These are phyloP conservation scores for Philypnodon macrostomus DNA, from an alignment of 2,797 vertebrate genomes.

Conservation along the genomic window DNA sequence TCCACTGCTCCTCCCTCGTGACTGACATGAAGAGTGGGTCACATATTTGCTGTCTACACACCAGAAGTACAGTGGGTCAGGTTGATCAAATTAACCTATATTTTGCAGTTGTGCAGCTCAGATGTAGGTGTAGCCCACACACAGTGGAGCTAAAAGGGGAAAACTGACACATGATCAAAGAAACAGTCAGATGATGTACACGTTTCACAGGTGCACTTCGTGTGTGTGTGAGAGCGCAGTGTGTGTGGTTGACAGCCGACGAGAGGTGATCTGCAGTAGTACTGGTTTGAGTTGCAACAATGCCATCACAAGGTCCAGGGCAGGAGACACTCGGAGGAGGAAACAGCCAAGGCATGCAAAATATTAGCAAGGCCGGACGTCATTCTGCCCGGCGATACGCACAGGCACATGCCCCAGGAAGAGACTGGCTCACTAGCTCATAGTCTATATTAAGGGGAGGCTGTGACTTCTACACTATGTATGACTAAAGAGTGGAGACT, in stretches of 20 bases:
- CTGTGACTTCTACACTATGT: slow-evolving; percentile 17
- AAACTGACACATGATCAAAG: slow-evolving; percentile 44
- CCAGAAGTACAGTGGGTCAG: slow-evolving; percentile 30
- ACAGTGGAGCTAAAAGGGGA: slow-evolving; percentile 26
- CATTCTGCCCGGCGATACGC: slow-evolving; percentile 55
- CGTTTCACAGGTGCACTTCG: slow-evolving; percentile 23
- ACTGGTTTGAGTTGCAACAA: slow-evolving; percentile 70
- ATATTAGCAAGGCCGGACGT: slow-evolving; percentile 59
- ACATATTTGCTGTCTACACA: slow-evolving; percentile 35
- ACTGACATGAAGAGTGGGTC: slow-evolving; percentile 38
- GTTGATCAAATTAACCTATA: slow-evolving; percentile 45
- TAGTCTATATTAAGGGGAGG: slow-evolving; percentile 52
- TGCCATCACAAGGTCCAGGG: slow-evolving; percentile 56
- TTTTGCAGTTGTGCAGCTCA: slow-evolving; percentile 23
- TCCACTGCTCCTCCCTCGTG: slow-evolving; percentile 31
- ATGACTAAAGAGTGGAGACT: slow-evolving; percentile 1
- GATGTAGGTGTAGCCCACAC: slow-evolving; percentile 19
- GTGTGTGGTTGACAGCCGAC: slow-evolving; percentile 34
- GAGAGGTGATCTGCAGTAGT: slow-evolving; percentile 32
- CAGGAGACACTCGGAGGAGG: slow-evolving; percentile 45
- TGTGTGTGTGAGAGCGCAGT: slow-evolving; percentile 20
- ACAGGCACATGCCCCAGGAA: slow-evolving; percentile 38
- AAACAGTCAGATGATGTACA: slow-evolving; percentile 33
- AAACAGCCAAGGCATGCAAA: slow-evolving; percentile 60
- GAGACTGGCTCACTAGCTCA: slow-evolving; percentile 52